Evolutionary conservation across 92 coral and sea anemone species (phyloP).

Genomic region (Parazoanthus darwini): DNA sequence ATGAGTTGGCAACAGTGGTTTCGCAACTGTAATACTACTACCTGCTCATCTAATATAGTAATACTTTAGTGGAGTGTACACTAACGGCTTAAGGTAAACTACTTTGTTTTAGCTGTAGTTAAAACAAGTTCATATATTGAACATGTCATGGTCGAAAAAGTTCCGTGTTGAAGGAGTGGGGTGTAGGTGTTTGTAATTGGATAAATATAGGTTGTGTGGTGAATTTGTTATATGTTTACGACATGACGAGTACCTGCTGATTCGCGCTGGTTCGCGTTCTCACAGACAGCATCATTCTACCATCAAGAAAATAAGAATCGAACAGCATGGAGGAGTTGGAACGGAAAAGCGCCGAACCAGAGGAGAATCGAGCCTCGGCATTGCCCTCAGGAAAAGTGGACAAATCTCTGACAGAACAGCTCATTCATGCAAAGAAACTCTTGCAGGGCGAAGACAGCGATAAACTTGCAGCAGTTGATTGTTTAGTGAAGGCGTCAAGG

Average conservation of each 20-base stretch:
- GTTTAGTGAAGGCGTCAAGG: conserved; percentile 59
- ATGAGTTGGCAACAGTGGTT: too few species aligned
- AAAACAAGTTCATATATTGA: background rate
- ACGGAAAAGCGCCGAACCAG: background rate
- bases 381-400: background rate
- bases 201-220: background rate
- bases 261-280: background rate
- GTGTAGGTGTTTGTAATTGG: background rate
- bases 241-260: conserved; percentile 25
- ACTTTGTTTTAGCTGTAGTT: background rate
- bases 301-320: background rate
- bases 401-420: background rate
- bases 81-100: background rate
- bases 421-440: background rate
- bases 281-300: background rate
- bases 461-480: conserved; percentile 58
- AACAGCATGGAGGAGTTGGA: conserved; percentile 27
- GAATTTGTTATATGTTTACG: background rate
- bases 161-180: background rate
- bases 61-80: too few species aligned
- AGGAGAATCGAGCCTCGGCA: conserved; percentile 5
- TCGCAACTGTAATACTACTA: too few species aligned
- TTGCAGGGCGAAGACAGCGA: conserved; percentile 26
- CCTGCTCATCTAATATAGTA: too few species aligned
- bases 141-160: background rate